A percentile compares a stretch with the other conserved stretches of the same genome.
These are phyloP conservation scores for Rhopalosiphum padi DNA, from an alignment of 1,140 invertebrate species.

Conservation along the genomic window DNA sequence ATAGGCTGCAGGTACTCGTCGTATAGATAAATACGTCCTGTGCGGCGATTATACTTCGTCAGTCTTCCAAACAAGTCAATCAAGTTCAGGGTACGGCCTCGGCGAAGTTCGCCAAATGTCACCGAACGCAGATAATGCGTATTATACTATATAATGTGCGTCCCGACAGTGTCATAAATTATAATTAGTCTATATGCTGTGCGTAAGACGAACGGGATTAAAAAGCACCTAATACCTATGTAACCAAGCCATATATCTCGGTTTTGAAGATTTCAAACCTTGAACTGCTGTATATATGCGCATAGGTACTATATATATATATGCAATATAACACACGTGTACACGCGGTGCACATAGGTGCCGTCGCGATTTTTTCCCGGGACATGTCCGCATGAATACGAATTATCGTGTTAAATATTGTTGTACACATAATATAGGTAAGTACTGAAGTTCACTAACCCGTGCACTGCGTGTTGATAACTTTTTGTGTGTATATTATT, in stretches of 20 bases:
- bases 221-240: not conserved
- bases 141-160: not conserved
- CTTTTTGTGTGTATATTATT: not conserved
- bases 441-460: not conserved
- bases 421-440: not conserved
- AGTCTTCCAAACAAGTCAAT: not conserved
- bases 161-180: not conserved
- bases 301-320: no score
- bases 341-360: not conserved
- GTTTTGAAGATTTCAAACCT: constrained; percentile 28
- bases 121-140: not conserved
- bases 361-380: not conserved
- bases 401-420: not conserved
- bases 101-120: not conserved
- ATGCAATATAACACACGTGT: not conserved
- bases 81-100: not conserved
- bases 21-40: no score
- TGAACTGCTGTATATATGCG: not conserved
- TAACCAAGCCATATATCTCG: not conserved
- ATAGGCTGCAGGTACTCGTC: no score
- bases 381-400: not conserved
- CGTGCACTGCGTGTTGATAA: not conserved
- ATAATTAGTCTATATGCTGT: not conserved
- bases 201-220: not conserved
- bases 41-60: not conserved